Evolutionary conservation across 2,888 invertebrate species (phyloP), one percentile per base, ranked within the genome.

Genomic region (Hypena proboscidalis): DNA sequence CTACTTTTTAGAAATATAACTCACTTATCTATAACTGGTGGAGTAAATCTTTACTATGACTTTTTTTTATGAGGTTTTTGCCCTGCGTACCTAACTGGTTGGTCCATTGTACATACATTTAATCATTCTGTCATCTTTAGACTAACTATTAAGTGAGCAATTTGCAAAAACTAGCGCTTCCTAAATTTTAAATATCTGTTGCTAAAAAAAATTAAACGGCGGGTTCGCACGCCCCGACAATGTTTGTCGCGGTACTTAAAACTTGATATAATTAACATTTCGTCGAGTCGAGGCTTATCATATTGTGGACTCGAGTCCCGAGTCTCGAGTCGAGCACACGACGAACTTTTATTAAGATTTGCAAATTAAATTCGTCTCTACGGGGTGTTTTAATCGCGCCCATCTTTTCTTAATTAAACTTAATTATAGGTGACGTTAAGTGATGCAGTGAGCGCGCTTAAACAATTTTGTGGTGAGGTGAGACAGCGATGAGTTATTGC

Each of bases 351-450:
- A 80, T 80, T 80, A 83, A 78, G 78, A 77, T 78, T 76, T 79
- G 79, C 75, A 81, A 84, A 85, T 85, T 80, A 79, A 81, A 82
- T 83, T 78, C 66, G 70, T 70, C 76, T 64, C 70, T 63, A 64
- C 70, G 74, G 74, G 70, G 64, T 62, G 75, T 77, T 80, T 83
- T 80, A 77, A 80, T 74, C 70, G 70, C 64, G 66, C 61, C 69
- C 70, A 74, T 74, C 70, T 69, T 69, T 68, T 69, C 62, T 70
- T 80, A 80, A 84, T 82, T 80, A 79, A 81, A 78, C 66, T 72
- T 73, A 72, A 80, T 77, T 81, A 77, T 72, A 72, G 68, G 70
- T 68, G 69, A 74, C 68, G 67, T 62, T 73, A 67, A 74, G 62
- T 64, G 57, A 58, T 57, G 50, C 48, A 54, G 42, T 37, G 48